Conservation (phyloP, 2,888 invertebrate species). For the Erpobdella octoculata region DNA sequence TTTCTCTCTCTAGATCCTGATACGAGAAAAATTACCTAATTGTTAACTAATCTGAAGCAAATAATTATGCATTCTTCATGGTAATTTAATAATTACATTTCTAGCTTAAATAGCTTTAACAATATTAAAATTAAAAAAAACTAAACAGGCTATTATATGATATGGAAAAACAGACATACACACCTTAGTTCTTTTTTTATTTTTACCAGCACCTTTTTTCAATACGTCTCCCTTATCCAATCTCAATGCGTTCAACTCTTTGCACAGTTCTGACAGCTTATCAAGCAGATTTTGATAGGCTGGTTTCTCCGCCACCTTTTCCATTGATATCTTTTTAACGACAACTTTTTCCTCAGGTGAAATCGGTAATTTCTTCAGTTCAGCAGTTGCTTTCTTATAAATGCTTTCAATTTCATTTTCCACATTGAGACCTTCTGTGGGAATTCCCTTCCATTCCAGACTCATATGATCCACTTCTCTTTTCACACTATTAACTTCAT, state of each 20-base stretch:
- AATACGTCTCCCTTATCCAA: background rate
- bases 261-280: background rate
- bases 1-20: slow-evolving; percentile 1
- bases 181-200: background rate
- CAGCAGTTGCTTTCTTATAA: background rate
- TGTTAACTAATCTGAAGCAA: no score
- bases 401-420: slow-evolving; percentile 5
- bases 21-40: no score
- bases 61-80: no score
- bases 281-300: slow-evolving; percentile 5
- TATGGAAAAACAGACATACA: no score
- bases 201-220: background rate
- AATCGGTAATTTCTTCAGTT: background rate
- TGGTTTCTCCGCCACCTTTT: background rate
- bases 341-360: background rate
- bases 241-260: background rate
- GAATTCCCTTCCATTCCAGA: slow-evolving; percentile 10
- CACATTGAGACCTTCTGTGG: background rate
- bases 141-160: no score
- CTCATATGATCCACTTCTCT: background rate
- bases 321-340: slow-evolving; percentile 2
- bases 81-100: no score
- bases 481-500: background rate
- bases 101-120: no score
- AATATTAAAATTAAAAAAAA: no score